Percentiles rank a stretch among this genome's conserved stretches.
phyloP scores from a whole-genome alignment of 2,113 vertebrate species.

The Forbesichthys agassizii region DNA sequence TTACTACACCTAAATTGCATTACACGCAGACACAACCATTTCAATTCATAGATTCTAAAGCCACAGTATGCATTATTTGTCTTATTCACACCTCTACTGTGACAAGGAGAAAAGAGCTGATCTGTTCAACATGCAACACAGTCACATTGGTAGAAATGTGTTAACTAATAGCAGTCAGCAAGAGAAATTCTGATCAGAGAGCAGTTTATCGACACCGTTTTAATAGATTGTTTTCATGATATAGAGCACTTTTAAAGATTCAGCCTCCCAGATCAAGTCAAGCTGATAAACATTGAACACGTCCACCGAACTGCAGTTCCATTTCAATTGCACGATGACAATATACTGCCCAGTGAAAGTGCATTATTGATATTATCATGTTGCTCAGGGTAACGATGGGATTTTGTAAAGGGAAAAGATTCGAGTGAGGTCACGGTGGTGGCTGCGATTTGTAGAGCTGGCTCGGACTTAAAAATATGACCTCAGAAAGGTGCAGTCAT shows the following conservation, averaged over 20 bases:
- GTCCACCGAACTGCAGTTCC: conserved; percentile 56
- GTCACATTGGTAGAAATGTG: conserved; percentile 50
- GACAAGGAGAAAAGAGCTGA: conserved; percentile 73
- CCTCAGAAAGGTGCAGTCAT: conserved; percentile 65
- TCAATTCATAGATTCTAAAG: conserved; percentile 82
- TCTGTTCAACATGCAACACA: conserved; percentile 84
- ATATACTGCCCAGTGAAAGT: conserved; percentile 93
- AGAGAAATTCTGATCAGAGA: conserved; percentile 45
- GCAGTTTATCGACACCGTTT: conserved; percentile 54
- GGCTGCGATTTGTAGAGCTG: conserved; percentile 56
- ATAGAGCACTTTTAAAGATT: conserved; percentile 63
- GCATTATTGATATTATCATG: conserved; percentile 95
- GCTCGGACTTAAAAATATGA: conserved; percentile 57
- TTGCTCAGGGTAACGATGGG: conserved; percentile 96
- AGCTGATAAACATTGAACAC: conserved; percentile 42
- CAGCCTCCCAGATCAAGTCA: conserved; percentile 48
- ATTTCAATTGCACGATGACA: conserved; percentile 87
- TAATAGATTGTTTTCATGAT: conserved; percentile 62
- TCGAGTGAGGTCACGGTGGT: conserved; percentile 26
- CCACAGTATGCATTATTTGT: conserved; percentile 78
- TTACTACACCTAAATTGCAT: conserved; percentile 50
- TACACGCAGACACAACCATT: conserved; percentile 29
- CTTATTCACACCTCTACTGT: conserved; percentile 76
- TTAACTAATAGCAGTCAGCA: conserved; percentile 31
- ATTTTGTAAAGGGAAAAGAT: conserved; percentile 72